These are phyloP conservation scores for Flexamia atlantica DNA, from an alignment of 2,888 invertebrate species.

Conservation along the genomic window DNA sequence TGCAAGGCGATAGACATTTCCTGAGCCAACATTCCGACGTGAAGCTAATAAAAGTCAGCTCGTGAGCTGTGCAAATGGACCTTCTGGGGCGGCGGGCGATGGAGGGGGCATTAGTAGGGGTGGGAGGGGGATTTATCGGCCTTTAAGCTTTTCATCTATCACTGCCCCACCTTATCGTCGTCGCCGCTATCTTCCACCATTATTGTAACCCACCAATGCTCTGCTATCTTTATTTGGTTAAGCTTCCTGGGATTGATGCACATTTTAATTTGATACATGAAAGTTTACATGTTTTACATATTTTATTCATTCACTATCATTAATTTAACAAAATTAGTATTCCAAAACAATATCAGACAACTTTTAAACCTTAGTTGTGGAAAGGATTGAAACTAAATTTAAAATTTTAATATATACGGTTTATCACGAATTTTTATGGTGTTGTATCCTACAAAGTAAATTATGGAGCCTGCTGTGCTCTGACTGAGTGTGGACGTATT, in stretches of 20 bases:
- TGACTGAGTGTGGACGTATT: no score
- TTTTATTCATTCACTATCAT: no score
- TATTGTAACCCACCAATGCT: conserved; percentile 17
- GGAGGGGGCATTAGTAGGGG: background rate
- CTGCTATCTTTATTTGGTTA: background rate
- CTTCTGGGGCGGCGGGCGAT: background rate
- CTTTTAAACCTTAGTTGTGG: no score
- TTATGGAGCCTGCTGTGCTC: no score
- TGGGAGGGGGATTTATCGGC: conserved; percentile 44
- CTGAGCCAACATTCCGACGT: conserved; percentile 13
- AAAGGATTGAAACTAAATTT: no score
- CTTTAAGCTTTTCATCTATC: conserved; percentile 53
- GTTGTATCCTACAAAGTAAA: no score
- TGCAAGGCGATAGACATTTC: conserved; percentile 19
- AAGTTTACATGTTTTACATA: no score
- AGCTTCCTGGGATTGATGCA: background rate
- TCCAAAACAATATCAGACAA: no score
- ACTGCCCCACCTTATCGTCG: conserved; percentile 43
- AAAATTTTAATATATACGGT: no score
- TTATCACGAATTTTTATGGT: no score
- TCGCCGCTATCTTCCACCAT: conserved; percentile 25
- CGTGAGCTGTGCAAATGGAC: conserved; percentile 26
- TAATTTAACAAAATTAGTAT: no score
- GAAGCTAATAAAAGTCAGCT: conserved; percentile 53
- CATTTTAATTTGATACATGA: no score